phyloP scores from a whole-genome alignment of 2,888 invertebrate genomes.

The Caenorhabditis doughertyi region DNA sequence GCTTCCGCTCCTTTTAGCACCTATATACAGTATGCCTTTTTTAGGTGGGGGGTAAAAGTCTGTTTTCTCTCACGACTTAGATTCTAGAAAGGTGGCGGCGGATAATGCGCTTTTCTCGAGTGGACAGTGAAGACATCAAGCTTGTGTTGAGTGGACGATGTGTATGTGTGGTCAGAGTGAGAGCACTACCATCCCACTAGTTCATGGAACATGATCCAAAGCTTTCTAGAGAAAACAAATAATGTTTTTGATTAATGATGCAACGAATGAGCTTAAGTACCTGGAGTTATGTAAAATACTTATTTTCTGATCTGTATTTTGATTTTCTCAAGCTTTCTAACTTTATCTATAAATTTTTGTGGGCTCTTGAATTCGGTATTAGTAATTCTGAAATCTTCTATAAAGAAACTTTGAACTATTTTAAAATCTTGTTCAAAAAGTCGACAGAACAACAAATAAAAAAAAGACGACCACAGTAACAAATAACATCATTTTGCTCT shows the following conservation, averaged over 20 bases:
- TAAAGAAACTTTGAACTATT: too few relatives aligned
- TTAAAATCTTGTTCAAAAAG: too few relatives aligned
- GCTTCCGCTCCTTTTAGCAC: neutral
- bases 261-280: neutral
- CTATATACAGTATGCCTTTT: neutral
- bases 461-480: neutral
- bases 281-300: too few relatives aligned
- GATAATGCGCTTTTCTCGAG: constrained; percentile 65
- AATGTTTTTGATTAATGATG: constrained; percentile 10
- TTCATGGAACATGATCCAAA: constrained; percentile 46
- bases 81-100: constrained; percentile 47
- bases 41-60: neutral
- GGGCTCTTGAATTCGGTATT: too few relatives aligned
- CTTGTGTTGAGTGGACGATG: constrained; percentile 47
- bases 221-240: neutral
- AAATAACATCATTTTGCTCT: constrained; percentile 12
- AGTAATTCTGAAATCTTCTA: too few relatives aligned
- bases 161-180: constrained; percentile 37
- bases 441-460: neutral
- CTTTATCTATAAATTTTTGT: too few relatives aligned
- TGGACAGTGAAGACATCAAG: constrained; percentile 57
- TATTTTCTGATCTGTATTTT: too few relatives aligned
- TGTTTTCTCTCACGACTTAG: constrained; percentile 45
- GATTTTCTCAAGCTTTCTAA: too few relatives aligned
- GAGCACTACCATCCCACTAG: constrained; percentile 25